Evolutionary conservation across 2,113 vertebrate genomes (phyloP), one percentile per base, ranked within the genome.

Genomic region (Rallus limicola): DNA sequence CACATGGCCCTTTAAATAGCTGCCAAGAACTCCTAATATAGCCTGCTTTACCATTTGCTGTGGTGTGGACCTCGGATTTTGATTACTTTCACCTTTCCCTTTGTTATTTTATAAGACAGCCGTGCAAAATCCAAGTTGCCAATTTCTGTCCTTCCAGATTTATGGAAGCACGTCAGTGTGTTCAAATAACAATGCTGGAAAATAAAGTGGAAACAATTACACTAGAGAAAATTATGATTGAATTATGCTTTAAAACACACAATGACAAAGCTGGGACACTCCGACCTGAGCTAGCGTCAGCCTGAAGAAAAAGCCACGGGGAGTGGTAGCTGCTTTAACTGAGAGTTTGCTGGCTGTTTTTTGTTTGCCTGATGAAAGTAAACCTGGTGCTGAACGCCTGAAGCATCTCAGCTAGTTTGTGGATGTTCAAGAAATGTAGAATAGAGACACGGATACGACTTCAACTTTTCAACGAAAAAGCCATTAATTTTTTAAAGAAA

Each of bases 141-240:
- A 10, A 21, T 70, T 78, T 72, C 56, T 90, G 56, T 78, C 64
- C 18, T 84, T 86, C 38, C 67, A 90, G 86, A 82, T 93, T 95
- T 88, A 80, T 70, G 87, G 75, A 85, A 93, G 31, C n/a, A 58
- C 0, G 6, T 84, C 90, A 90, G 67, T 42, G 15, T 29, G 40
- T 78, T 93, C 70, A 84, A 91, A 48, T 29, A 88, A 86, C 88
- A 90, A 44, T 89, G 59, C 56, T 92, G 88, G 88, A 96, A 95
- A 94, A 96, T 48, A 33, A 90, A 94, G 58, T 69, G 88, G 72
- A 94, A 86, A 96, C 26, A 88, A 75, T 89, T 75, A 75, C 87
- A 82, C 36, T 14, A 31, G 81, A 83, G 92, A 82, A 86, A 97
- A 92, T 69, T 17, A 28, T 52, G 42, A 90, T 36, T 62, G 58